Evolutionary conservation across 2,797 vertebrate species (phyloP), one percentile per base, ranked within the genome.

Genomic region (Staurois parvus): DNA sequence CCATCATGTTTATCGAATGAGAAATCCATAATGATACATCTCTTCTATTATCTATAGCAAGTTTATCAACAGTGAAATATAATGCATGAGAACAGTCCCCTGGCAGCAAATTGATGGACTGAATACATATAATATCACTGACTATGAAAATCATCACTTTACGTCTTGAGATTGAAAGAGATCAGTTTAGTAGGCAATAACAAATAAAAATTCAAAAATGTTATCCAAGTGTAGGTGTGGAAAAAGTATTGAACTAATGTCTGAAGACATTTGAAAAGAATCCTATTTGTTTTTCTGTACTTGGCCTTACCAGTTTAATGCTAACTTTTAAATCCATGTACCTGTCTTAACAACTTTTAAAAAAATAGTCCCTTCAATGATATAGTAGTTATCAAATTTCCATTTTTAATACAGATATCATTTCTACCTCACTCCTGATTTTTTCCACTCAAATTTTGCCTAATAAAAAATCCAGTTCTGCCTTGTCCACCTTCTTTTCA

Each of bases 1-100:
- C 74, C 74, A 86, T 86, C 79, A 86, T 30, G 37, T 72, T 78
- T 68, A 62, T 62, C 79, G 66, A 79, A 86, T 86, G 79, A 77
- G 34, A 73, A 86, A 86, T 86, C 79, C 48, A 86, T 86, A 86
- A 78, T 82, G 79, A 82, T 78, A 79, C 30, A 40, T 86, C 79
- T 77, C 73, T 68, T 82, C 77, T 72, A 81, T 72, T 76, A 86
- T 82, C 80, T 66, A 73, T 83, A 82, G 42, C 34, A 74, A 66
- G 37, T 86, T 40, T 86, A 86, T 82, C 77, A 85, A 81, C 66
- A 81, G 64, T 70, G 48, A 81, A n/a, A 81, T 81, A 76, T 81
- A 76, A 73, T 76, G 72, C n/a, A 45, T 76, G 6, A 76, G 59
- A 70, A 82, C 66, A 64, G 75, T 42, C n/a, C 48, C 72, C 68